Conservation (phyloP, 2,888 invertebrate genomes). For the Sminthurides aquaticus region DNA sequence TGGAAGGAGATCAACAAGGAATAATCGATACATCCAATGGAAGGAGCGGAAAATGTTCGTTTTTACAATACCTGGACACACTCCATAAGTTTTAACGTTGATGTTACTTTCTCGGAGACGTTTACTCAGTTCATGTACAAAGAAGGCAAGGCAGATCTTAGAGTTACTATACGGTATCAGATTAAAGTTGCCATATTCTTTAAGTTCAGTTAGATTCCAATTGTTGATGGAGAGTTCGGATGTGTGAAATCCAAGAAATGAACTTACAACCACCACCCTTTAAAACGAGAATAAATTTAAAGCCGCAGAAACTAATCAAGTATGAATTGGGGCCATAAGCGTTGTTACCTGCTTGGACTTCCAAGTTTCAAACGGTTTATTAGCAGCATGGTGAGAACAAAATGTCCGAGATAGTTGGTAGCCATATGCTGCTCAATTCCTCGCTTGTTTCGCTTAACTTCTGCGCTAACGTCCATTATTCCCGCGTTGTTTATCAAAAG, state of each 20-base stretch:
- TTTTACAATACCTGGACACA: conserved; percentile 33
- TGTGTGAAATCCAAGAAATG: too few species aligned
- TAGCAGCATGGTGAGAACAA: conserved; percentile 70
- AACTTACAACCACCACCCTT: conserved; percentile 44
- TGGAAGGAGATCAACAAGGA: neutral
- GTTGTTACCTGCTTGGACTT: too few species aligned
- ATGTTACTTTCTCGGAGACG: conserved; percentile 32
- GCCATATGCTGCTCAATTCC: conserved; percentile 74
- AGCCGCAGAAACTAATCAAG: neutral
- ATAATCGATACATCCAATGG: neutral
- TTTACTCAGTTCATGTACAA: conserved; percentile 44
- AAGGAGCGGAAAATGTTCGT: conserved; percentile 13
- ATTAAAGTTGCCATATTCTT: conserved; percentile 27
- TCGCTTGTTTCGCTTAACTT: conserved; percentile 56
- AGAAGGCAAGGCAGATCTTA: conserved; percentile 45
- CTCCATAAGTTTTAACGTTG: conserved; percentile 25
- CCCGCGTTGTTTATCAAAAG: conserved; percentile 76
- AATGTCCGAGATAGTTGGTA: conserved; percentile 77
- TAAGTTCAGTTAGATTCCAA: conserved; percentile 25
- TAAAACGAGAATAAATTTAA: neutral
- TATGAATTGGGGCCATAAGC: neutral
- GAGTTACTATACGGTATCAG: conserved; percentile 44
- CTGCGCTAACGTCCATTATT: conserved; percentile 49
- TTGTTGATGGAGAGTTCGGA: conserved; percentile 40
- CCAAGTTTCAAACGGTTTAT: too few species aligned